Conservation (phyloP, 2,113 vertebrate genomes). For the Hylia prasina region DNA sequence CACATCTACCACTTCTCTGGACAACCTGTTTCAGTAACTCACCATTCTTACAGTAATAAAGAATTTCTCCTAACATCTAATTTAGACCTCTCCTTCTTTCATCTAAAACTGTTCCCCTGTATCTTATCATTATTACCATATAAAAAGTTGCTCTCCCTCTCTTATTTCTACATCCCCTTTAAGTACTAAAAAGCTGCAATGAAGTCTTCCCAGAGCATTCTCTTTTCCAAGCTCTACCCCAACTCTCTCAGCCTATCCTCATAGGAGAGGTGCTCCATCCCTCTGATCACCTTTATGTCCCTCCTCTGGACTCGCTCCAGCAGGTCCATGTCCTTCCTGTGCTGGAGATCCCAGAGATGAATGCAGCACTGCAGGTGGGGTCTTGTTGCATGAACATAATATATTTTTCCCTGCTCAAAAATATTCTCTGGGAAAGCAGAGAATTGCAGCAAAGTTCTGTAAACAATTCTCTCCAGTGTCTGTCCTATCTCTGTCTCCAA, state of each 20-base stretch:
- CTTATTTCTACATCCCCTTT: not conserved
- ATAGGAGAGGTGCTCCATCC: accelerated
- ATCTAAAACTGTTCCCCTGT: not conserved
- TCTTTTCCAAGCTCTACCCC: not conserved
- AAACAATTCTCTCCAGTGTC: no score
- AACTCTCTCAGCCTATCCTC: not conserved
- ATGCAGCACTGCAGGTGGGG: not conserved
- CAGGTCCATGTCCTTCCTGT: not conserved
- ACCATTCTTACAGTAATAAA: not conserved
- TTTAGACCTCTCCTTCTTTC: not conserved
- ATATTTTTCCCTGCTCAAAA: no score
- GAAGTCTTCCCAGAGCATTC: not conserved
- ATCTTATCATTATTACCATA: not conserved
- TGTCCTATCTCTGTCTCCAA: no score
- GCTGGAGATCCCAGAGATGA: not conserved
- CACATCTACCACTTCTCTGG: not conserved
- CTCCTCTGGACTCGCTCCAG: not conserved
- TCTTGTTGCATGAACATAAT: no score
- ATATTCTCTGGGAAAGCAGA: no score
- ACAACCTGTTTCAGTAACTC: not conserved
- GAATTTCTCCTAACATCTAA: not conserved
- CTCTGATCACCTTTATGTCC: not conserved
- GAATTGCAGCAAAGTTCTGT: no score
- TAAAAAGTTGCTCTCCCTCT: not conserved
- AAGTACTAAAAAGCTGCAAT: not conserved